These are phyloP conservation scores for Megastigmus dorsalis DNA, from an alignment of 2,888 invertebrate genomes.

Conservation along the genomic window DNA sequence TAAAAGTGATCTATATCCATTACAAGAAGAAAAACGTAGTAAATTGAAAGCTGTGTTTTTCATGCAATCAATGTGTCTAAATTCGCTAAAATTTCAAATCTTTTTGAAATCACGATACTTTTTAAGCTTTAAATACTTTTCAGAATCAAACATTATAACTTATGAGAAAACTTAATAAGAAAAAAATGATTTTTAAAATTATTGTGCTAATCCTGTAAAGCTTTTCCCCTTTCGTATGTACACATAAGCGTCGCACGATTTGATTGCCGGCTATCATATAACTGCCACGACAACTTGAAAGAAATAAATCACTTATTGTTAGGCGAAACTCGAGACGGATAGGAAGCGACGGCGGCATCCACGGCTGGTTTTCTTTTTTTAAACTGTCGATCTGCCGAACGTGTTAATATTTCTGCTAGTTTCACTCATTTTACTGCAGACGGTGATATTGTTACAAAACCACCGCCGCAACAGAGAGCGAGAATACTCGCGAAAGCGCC, in stretches of 20 bases:
- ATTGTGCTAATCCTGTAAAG: too few species aligned
- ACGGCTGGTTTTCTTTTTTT: conserved; percentile 1
- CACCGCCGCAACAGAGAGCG: conserved; percentile 1
- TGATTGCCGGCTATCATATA: conserved; percentile 61
- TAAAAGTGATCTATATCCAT: too few species aligned
- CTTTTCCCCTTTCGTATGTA: conserved; percentile 51
- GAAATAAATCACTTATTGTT: conserved; percentile 53
- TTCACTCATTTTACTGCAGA: conserved; percentile 39
- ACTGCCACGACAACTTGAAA: conserved; percentile 56
- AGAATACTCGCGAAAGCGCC: background rate
- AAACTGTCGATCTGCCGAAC: conserved; percentile 12
- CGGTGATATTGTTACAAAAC: conserved; percentile 39
- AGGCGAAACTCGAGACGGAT: conserved; percentile 60
- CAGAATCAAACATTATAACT: too few species aligned
- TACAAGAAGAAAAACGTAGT: too few species aligned
- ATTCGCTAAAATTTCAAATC: too few species aligned
- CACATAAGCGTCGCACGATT: conserved; percentile 60
- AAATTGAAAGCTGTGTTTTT: too few species aligned
- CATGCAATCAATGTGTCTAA: too few species aligned
- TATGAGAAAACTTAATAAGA: too few species aligned
- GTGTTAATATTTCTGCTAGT: conserved; percentile 30
- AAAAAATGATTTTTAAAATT: too few species aligned
- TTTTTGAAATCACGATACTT: too few species aligned
- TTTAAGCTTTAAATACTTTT: too few species aligned
- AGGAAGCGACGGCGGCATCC: conserved; percentile 54